Evolutionary conservation across 2,888 invertebrate genomes (phyloP).

Genomic region (Aethes cnicana): DNA sequence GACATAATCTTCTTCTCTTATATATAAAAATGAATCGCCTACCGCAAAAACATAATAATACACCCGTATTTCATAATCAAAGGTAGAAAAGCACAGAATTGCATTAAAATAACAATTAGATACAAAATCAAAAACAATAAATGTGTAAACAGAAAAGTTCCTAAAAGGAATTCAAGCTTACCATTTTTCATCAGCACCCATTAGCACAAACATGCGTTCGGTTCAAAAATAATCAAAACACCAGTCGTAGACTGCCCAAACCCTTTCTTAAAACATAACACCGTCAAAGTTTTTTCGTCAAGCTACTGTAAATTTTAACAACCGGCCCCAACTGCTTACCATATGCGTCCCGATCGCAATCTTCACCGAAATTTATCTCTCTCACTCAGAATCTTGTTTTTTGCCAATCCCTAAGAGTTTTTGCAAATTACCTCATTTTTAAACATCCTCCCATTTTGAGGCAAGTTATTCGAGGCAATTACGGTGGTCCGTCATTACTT

Average conservation of each 20-base stretch:
- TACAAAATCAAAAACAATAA: too few relatives aligned
- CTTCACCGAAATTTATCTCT: constrained; percentile 56
- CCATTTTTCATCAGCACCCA: background rate
- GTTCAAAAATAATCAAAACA: background rate
- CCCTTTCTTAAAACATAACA: constrained; percentile 17
- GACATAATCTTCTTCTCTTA: too few relatives aligned
- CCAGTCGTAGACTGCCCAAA: too few relatives aligned
- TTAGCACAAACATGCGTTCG: background rate
- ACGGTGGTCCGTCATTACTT: constrained; percentile 44
- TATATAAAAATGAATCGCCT: too few relatives aligned
- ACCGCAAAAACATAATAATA: too few relatives aligned
- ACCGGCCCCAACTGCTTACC: constrained; percentile 57
- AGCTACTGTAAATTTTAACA: constrained; percentile 52
- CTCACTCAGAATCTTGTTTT: constrained; percentile 42
- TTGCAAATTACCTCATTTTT: constrained; percentile 51
- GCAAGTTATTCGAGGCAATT: constrained; percentile 43
- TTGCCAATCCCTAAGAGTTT: constrained; percentile 44
- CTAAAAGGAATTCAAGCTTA: background rate
- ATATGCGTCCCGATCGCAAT: constrained; percentile 65
- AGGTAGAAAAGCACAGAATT: too few relatives aligned
- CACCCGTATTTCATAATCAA: too few relatives aligned
- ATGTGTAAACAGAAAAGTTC: too few relatives aligned
- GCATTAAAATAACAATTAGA: too few relatives aligned
- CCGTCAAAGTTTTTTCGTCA: constrained; percentile 40
- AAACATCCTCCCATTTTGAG: constrained; percentile 37